Evolutionary conservation across 1,140 invertebrate species (phyloP).

Genomic region (Drosophila hydei): DNA sequence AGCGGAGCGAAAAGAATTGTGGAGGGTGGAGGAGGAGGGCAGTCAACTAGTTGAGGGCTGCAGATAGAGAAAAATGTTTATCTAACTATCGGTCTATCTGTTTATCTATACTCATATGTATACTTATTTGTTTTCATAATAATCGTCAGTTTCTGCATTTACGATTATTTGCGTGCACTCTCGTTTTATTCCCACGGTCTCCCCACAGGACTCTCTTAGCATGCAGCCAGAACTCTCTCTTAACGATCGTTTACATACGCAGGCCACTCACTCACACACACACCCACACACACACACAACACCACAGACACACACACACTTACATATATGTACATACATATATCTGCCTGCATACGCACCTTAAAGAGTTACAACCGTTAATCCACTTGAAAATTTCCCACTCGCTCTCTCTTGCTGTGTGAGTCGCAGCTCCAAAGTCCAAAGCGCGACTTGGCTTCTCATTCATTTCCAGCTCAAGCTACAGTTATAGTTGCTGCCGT

Average conservation of each 20-base stretch:
- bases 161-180: no score
- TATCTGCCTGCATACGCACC: background rate
- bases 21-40: no score
- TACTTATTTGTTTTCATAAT: no score
- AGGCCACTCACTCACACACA: background rate
- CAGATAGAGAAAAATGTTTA: no score
- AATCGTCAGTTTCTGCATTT: background rate
- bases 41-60: no score
- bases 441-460: constrained; percentile 25
- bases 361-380: constrained; percentile 6
- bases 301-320: background rate
- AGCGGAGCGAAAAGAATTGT: background rate
- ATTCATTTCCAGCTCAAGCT: constrained; percentile 44
- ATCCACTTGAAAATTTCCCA: constrained; percentile 7
- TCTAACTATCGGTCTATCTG: no score
- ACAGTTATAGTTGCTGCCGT: constrained; percentile 38
- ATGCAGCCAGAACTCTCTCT: background rate
- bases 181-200: background rate
- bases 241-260: background rate
- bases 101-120: no score
- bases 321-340: background rate
- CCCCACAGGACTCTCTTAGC: background rate
- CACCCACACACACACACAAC: background rate
- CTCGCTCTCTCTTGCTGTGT: background rate
- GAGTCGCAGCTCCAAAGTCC: constrained; percentile 33